Base-by-base conservation (phyloP, 2,888 invertebrate genomes). In the Morpho helenor region DNA sequence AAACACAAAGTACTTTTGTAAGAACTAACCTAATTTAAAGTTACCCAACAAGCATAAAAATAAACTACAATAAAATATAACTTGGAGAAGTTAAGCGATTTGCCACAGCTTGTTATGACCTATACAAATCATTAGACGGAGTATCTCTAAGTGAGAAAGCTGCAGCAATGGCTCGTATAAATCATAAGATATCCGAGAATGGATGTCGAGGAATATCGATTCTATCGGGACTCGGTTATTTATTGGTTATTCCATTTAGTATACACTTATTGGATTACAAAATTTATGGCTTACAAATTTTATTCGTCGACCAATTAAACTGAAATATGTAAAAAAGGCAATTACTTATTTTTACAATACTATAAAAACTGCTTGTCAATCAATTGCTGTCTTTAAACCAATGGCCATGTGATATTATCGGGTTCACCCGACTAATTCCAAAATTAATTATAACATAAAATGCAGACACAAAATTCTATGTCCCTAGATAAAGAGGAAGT, bases 151-250 rank as follows among this genome's bases (percentile, higher is more conserved):
- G 53, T 54, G 61, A 54, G 57, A 53, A 60, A 67, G 65, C 68
- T 65, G 65, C 65, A 66, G 67, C 66, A 65, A 67, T 66, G 72
- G 67, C 62, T 60, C 62, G 64, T 63, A 69, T 73, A 71, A 72
- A 73, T 73, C 72, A 72, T 67, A 56, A 60, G 66, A 67, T 70
- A 68, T 68, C 64, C 59, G 64, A 63, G 64, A 66, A 68, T 68
- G 66, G 65, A 64, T 59, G 64, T 56, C 60, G 65, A 65, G 59
- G 56, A 64, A 56, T 62, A 59, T 56, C 56, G 60, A 62, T 65
- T 63, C 66, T 59, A 63, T 62, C 65, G 60, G 59, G 60, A 61
- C 62, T 62, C 54, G 40, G 64, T 57, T 61, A 64, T 64, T 71
- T 69, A 69, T 69, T 56, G 65, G 56, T 60, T 59, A 55, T 66